Evolutionary conservation across 2,113 vertebrate genomes (phyloP).

Genomic region (Scortum barcoo): DNA sequence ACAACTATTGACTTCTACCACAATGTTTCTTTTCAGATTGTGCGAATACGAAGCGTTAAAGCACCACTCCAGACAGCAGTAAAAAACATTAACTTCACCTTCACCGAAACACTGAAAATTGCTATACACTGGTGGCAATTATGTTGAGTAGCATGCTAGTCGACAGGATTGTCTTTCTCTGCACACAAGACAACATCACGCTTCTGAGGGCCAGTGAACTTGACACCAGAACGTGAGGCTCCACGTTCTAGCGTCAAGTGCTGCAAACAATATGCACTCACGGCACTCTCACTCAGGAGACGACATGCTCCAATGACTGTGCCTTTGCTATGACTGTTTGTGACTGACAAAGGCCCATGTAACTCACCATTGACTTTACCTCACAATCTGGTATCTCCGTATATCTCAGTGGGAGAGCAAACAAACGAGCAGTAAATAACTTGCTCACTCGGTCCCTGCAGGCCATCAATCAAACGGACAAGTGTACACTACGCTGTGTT

Average conservation of each 20-base stretch:
- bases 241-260: slow-evolving; percentile 79
- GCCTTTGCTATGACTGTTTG: slow-evolving; percentile 73
- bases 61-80: slow-evolving; percentile 57
- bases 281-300: slow-evolving; percentile 74
- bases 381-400: slow-evolving; percentile 62
- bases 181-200: slow-evolving; percentile 65
- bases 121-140: slow-evolving; percentile 50
- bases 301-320: slow-evolving; percentile 70
- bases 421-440: slow-evolving; percentile 77
- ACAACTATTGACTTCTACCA: slow-evolving; percentile 43
- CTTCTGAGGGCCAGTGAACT: slow-evolving; percentile 73
- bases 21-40: slow-evolving; percentile 58
- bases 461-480: slow-evolving; percentile 74
- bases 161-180: slow-evolving; percentile 53
- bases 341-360: slow-evolving; percentile 75
- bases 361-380: slow-evolving; percentile 68
- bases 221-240: slow-evolving; percentile 40
- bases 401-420: slow-evolving; percentile 64
- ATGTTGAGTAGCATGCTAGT: slow-evolving; percentile 61
- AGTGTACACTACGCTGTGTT: slow-evolving; percentile 66
- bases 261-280: slow-evolving; percentile 84
- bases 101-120: slow-evolving; percentile 45
- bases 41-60: slow-evolving; percentile 56
- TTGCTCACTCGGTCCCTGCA: slow-evolving; percentile 49
- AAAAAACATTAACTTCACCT: slow-evolving; percentile 25